Evolutionary conservation across 2,888 invertebrate species (phyloP), one percentile per base, ranked within the genome.

Genomic region (Andrena camellia): DNA sequence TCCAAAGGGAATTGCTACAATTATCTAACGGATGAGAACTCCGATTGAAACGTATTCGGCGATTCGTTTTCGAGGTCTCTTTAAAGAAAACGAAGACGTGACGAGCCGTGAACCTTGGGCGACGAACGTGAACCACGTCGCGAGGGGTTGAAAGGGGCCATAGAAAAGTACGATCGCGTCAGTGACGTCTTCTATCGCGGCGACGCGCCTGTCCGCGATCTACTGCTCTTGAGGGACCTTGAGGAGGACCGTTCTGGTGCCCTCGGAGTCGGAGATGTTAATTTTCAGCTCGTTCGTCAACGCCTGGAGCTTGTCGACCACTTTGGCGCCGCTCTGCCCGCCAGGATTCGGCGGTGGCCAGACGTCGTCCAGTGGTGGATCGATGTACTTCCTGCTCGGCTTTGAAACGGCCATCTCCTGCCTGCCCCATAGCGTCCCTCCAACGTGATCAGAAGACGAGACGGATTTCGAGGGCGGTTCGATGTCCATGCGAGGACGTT

Each of bases 301-400:
- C 1, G 90, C 86, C 50, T 92, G 92, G n/a, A 92, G 89, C 72
- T 92, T 92, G 76, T 92, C 92, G 48, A 90, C 86, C 75, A 90
- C 89, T 33, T 81, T 84, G 29, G 69, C 72, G 6, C 80, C 79
- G 7, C 80, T 78, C 20, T 86, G 85, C 29, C 89, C 88, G 10
- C 86, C 91, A 0, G 92, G 93, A 81, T 93, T 93, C 68, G 95
- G 95, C 0, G 96, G 96, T 0, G 96, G 96, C 95, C 95, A 95
- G 88, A 95, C 95, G 85, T 96, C 96, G 86, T 96, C 96, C 72
- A 96, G 94, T 3, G 96, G 95, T 4, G 96, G 94, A 91, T 96
- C 96, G 59, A 95, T 94, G 93, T 95, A 96, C 0, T 95, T 90
- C 68, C 88, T 81, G n/a, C 68, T 78, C 23, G 86, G 29, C 13